Base-by-base conservation (phyloP, 2,797 vertebrate species). In the Corythornis leucogaster region DNA sequence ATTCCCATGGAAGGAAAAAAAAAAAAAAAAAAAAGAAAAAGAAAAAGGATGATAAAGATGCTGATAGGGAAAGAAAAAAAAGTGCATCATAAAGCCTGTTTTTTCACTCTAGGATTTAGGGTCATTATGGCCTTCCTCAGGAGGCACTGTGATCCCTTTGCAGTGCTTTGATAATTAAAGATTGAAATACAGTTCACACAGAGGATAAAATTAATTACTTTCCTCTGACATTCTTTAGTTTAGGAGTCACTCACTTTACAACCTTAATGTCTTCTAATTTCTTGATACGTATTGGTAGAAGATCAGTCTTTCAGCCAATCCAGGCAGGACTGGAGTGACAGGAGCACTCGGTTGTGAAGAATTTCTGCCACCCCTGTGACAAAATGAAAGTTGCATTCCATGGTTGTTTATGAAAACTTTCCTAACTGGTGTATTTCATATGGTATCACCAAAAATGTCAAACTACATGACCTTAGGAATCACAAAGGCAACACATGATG, bases 281-380 rank as follows among this genome's bases (percentile, higher is more conserved):
- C 48, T 64, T 70, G 14, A 8, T 38, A 18, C 3, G 9, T 42
- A 76, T 45, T 73, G 87, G 13, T 15, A 70, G 58, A 75, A 92
- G 78, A 91, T 71, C 80, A 89, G 83, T 89, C 85, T 79, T 84
- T 89, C 46, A 76, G 58, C 70, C 53, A 71, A 6, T 79, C 40
- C 81, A 19, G 46, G 38, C 68, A 8, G 61, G 89, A 88, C 94
- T 88, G 63, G 92, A 94, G 63, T 87, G 46, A 81, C 40, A 73
- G 31, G 26, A 88, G 25, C n/a, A 45, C 14, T 88, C 59, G 48
- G 8, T 31, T 38, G 64, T 51, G 84, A 81, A 73, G 26, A 25
- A 63, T 66, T 76, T 80, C 21, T 63, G 12, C 35, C 30, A 38
- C 15, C 14, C 1, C 0, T 50, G 22, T 6, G 11, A 85, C 42